A percentile compares a stretch with the other conserved stretches of the same genome.
Evolutionary conservation across 1,140 invertebrate species (phyloP).

Genomic region (Chlorops oryzae): DNA sequence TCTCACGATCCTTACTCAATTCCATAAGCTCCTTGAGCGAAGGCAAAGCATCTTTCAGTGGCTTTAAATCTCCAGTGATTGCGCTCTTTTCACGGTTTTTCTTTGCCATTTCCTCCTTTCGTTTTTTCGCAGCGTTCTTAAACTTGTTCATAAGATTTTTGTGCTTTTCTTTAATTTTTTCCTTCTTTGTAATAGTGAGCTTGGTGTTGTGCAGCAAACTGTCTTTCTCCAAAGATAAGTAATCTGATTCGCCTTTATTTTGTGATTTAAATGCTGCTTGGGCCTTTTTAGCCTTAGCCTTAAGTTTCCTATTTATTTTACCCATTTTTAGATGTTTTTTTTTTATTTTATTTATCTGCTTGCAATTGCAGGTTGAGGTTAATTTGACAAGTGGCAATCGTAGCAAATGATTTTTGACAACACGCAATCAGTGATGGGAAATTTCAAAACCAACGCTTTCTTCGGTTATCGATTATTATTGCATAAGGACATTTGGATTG

Average conservation of each 20-base stretch:
- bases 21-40: slow-evolving; percentile 38
- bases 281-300: slow-evolving; percentile 27
- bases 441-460: no score
- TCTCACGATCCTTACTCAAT: slow-evolving; percentile 21
- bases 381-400: no score
- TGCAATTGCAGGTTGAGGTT: no score
- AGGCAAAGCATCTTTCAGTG: slow-evolving; percentile 39
- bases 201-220: slow-evolving; percentile 35
- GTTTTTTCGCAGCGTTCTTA: slow-evolving; percentile 22
- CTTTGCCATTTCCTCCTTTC: slow-evolving; percentile 31
- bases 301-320: slow-evolving; percentile 26
- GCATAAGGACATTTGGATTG: no score
- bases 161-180: slow-evolving; percentile 32
- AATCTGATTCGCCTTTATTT: slow-evolving; percentile 15
- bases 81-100: slow-evolving; percentile 34
- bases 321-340: slow-evolving; percentile 7
- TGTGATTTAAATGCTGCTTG: slow-evolving; percentile 20
- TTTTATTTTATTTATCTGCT: not conserved
- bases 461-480: no score
- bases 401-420: no score
- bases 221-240: no score
- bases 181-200: slow-evolving; percentile 33
- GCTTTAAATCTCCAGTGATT: slow-evolving; percentile 38
- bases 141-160: slow-evolving; percentile 37
- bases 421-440: no score